Conservation (phyloP, 1,140 invertebrate species). For the Drosophila pseudoobscura region DNA sequence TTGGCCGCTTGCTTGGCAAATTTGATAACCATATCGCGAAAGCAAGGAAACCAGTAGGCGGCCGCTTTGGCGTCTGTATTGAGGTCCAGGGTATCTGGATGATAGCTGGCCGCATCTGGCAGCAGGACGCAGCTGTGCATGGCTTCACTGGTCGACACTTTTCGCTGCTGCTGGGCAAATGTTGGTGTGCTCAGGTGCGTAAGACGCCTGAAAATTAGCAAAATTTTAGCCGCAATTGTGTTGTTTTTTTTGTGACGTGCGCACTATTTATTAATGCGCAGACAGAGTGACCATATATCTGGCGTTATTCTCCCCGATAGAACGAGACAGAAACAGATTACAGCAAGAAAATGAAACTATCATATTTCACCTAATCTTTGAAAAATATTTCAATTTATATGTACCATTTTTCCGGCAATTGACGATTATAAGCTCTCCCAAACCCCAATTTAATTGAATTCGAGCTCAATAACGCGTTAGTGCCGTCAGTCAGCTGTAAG, state of each 20-base stretch:
- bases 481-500: too few species aligned
- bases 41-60: slow-evolving; percentile 96
- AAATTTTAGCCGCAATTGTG: slow-evolving; percentile 42
- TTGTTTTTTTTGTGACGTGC: slow-evolving; percentile 21
- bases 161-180: slow-evolving; percentile 23
- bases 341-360: too few species aligned
- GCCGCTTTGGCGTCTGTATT: slow-evolving; percentile 93
- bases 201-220: slow-evolving; percentile 29
- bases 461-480: too few species aligned
- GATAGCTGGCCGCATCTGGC: slow-evolving; percentile 86
- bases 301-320: slow-evolving; percentile 1
- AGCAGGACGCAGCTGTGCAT: slow-evolving; percentile 82
- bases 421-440: too few species aligned
- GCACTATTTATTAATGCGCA: slow-evolving; percentile 36
- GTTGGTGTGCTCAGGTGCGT: slow-evolving; percentile 23
- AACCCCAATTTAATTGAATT: too few species aligned
- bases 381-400: too few species aligned
- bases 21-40: slow-evolving; percentile 91
- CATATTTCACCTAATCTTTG: too few species aligned
- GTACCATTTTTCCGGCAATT: too few species aligned
- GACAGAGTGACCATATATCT: slow-evolving; percentile 20
- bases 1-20: slow-evolving; percentile 90
- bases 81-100: slow-evolving; percentile 95
- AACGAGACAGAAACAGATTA: too few species aligned
- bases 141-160: slow-evolving; percentile 35